Evolutionary conservation across 2,888 invertebrate species (phyloP), one percentile per base, ranked within the genome.

Genomic region (Drosophila kambysellisi): DNA sequence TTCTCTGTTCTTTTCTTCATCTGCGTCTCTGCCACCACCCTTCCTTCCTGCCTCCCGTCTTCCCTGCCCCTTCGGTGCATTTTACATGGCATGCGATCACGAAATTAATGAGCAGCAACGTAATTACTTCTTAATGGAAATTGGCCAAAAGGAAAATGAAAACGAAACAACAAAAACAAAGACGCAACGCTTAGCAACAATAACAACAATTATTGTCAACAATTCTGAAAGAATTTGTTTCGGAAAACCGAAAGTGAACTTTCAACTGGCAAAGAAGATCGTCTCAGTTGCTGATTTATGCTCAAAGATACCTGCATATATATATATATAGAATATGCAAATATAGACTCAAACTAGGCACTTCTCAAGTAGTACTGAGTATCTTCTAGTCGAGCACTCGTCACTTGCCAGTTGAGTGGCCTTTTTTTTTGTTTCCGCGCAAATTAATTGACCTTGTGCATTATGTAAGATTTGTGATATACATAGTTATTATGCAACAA

Each of bases 101-200:
- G 69, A 84, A 82, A 80, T 91, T 91, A 89, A 89, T 89, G 91
- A 90, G 79, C 79, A 83, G 81, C 89, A 86, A 79, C 81, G 84
- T 83, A 91, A 91, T 88, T 83, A 74, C 83, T 89, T 89, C 91
- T 89, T 82, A 82, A 90, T 89, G 88, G 86, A 90, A 89, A 91
- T 89, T 89, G 88, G 81, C 87, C 89, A 70, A 74, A 74, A 72
- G 66, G 73, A 67, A 70, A 77, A 70, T 30, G 53, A 61, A 73
- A 60, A 46, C 30, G 4, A 70, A 53, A 43, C 4, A 20, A 20
- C 7, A 53, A 8, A 11, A 25, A 7, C 50, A 65, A 65, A n/a
- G 32, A 46, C 50, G 53, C 58, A 62, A 70, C 15, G 59, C 15
- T 32, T 41, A 39, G 17, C 17, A 25, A 25, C 48, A 64, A 64